phyloP scores from a whole-genome alignment of 2,113 vertebrate species.

The Albula glossodonta region DNA sequence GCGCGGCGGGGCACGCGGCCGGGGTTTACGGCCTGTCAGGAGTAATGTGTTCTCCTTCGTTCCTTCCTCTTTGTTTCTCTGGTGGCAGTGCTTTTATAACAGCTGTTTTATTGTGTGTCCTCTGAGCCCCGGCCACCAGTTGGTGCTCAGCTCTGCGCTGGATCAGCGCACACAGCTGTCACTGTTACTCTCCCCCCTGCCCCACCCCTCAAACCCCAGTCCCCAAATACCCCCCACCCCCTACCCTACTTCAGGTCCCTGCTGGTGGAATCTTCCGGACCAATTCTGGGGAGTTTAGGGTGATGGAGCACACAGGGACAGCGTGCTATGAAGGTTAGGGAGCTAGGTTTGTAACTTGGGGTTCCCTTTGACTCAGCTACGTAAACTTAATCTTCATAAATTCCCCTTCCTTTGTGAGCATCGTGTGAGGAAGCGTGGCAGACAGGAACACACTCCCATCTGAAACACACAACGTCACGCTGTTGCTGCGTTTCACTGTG shows the following conservation, averaged over 20 bases:
- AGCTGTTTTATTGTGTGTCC: constrained; percentile 45
- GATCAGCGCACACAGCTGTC: constrained; percentile 42
- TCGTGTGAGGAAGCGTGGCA: no score
- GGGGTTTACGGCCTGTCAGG: constrained; percentile 24
- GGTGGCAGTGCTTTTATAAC: constrained; percentile 42
- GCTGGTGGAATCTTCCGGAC: not conserved
- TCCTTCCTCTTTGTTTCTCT: not conserved
- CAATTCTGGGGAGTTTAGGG: not conserved
- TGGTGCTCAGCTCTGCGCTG: constrained; percentile 34
- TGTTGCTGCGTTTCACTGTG: no score
- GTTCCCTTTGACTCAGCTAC: no score
- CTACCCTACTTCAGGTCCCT: not conserved
- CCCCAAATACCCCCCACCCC: not conserved
- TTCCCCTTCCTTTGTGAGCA: no score
- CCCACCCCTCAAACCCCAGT: not conserved
- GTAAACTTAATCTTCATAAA: no score
- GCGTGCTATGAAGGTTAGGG: no score
- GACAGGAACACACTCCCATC: no score
- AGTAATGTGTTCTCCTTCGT: constrained; percentile 17
- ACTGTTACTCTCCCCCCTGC: constrained; percentile 35
- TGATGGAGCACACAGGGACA: no score
- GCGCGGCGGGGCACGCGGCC: constrained; percentile 5
- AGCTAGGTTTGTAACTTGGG: no score
- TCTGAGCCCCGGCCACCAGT: constrained; percentile 77
- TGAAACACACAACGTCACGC: no score